phyloP scores from a whole-genome alignment of 2,797 vertebrate genomes.

The Epinephelus malabaricus region DNA sequence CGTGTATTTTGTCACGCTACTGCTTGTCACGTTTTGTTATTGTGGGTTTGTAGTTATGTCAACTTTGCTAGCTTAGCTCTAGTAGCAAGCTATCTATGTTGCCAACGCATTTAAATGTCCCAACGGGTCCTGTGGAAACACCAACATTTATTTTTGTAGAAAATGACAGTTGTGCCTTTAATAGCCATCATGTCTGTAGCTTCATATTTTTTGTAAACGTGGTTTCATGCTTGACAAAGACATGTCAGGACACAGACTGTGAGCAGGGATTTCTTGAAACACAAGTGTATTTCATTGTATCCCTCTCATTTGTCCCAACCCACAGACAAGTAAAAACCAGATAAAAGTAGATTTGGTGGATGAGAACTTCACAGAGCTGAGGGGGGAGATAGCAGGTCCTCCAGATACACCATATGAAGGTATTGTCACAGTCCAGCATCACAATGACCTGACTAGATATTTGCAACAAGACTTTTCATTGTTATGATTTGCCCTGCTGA shows the following conservation, averaged over 20 bases:
- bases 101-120: slow-evolving; percentile 15
- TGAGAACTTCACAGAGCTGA: slow-evolving; percentile 99
- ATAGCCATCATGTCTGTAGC: background rate
- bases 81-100: slow-evolving; percentile 6
- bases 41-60: slow-evolving; percentile 1
- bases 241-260: slow-evolving; percentile 6
- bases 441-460: background rate
- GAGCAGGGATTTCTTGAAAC: background rate
- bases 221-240: background rate
- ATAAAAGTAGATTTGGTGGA: slow-evolving; percentile 99
- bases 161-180: background rate
- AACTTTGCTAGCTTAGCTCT: slow-evolving; percentile 46
- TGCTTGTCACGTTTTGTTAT: slow-evolving; percentile 2
- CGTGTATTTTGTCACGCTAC: background rate
- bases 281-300: background rate
- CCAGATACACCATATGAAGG: slow-evolving; percentile 99
- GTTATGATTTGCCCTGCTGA: background rate
- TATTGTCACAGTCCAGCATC: slow-evolving; percentile 61
- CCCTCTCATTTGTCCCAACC: slow-evolving; percentile 27
- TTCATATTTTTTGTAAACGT: background rate
- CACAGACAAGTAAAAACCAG: slow-evolving; percentile 99
- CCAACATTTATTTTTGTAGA: background rate
- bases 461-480: background rate
- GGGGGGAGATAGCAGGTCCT: slow-evolving; percentile 99
- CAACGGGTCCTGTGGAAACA: background rate